phyloP scores from a whole-genome alignment of 2,113 vertebrate species.

The Ptyas mucosa region DNA sequence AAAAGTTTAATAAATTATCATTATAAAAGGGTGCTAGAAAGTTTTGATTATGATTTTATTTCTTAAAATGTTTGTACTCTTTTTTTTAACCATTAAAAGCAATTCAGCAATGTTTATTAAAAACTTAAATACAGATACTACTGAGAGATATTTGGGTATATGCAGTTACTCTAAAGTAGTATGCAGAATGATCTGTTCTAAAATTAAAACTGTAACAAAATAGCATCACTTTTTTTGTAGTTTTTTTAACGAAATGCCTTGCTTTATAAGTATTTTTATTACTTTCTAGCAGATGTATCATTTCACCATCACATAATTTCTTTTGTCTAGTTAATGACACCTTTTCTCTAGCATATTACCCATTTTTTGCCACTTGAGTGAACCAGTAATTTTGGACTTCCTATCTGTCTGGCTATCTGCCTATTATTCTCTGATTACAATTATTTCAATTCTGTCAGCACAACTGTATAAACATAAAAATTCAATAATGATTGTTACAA shows the following conservation, averaged over 20 bases:
- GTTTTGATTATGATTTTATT: neutral
- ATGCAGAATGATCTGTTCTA: neutral
- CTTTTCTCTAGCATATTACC: slow-evolving; percentile 30
- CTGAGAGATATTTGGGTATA: neutral
- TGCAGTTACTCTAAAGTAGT: neutral
- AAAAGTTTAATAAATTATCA: neutral
- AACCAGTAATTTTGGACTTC: neutral
- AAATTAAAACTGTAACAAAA: neutral
- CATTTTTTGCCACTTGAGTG: slow-evolving; percentile 18
- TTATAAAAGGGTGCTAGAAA: slow-evolving; percentile 7
- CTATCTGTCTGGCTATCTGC: neutral
- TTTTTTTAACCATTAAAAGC: neutral
- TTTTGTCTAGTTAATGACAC: slow-evolving; percentile 16
- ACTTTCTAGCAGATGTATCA: neutral
- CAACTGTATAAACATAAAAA: neutral
- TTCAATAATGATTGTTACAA: neutral
- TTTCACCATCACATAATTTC: neutral
- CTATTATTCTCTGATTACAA: neutral
- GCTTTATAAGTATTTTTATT: neutral
- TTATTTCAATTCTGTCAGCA: neutral
- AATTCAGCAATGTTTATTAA: neutral
- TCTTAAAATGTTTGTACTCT: neutral
- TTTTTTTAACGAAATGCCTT: neutral
- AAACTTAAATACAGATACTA: neutral
- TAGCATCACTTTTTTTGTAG: neutral